Base-by-base conservation (phyloP, 1,140 invertebrate genomes). In the Drosophila tristis region DNA sequence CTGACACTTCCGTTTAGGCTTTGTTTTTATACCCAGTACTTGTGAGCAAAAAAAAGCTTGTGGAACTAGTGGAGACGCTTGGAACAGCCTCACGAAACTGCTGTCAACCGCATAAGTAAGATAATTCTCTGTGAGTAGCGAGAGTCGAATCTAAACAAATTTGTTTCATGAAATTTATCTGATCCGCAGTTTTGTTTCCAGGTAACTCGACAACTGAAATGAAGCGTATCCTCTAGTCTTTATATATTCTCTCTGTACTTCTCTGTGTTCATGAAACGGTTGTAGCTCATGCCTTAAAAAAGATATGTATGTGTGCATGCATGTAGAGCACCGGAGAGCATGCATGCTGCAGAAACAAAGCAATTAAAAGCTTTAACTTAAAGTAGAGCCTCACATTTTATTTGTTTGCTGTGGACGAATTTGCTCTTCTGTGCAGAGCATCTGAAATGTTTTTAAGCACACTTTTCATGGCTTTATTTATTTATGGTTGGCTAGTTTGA, bases 311-410 rank as follows among this genome's bases (percentile, higher is more conserved):
- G 26, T 25, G 2, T 25, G 4, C 4, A 25, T 29, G 26, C 26
- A 29, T 29, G 26, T 29, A 6, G 26, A 29, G 26, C 5, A 29
- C 1, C 5, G 11, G 31, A 20, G 48, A 20, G 43, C 65, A 55
- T 25, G 43, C 65, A 55, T 63, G 50, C 70, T 56, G 68, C 65
- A 63, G 74, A 87, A 86, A 87, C 82, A 86, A 78, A 87, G 82
- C 78, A 87, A 86, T 86, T 87, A 86, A 78, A 86, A 74, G 68
- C 65, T 81, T 81, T 74, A 81, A 86, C 73, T 78, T 78, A 63
- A 68, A 74, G 63, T 59, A 68, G 45, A 51, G 61, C 48, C 60
- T 65, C 54, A 57, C 51, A 74, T 74, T 63, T 74, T 20, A 29
- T 16, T 45, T 57, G 42, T 39, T 39, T 39, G 35, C 35, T 39